A percentile compares a stretch with the other conserved stretches of the same genome.
Evolutionary conservation across 2,888 invertebrate genomes (phyloP).

Genomic region (Camponotus fellah): DNA sequence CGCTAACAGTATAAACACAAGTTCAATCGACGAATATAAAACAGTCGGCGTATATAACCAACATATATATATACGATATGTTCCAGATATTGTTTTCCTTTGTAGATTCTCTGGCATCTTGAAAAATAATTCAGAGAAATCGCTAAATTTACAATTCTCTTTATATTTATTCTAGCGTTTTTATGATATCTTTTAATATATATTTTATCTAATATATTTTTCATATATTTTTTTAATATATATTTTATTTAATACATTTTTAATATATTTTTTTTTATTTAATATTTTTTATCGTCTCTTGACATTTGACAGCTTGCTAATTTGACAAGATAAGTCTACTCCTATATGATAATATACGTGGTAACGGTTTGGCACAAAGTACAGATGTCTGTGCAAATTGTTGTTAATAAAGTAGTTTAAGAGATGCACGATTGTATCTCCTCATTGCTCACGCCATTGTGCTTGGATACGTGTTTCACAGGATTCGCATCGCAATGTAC

Average conservation of each 20-base stretch:
- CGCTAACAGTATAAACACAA: not conserved
- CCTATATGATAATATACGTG: not conserved
- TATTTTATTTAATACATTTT: not conserved
- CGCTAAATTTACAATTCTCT: not conserved
- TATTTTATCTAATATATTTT: not conserved
- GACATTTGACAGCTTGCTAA: not conserved
- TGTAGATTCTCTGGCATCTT: not conserved
- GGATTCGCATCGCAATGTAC: conserved; percentile 1
- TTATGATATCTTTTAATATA: not conserved
- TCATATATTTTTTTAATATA: not conserved
- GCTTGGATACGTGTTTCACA: conserved; percentile 9
- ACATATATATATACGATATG: not conserved
- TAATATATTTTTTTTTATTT: too few species aligned
- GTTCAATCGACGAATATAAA: not conserved
- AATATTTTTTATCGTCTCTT: not conserved
- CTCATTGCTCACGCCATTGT: conserved; percentile 17
- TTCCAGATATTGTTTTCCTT: not conserved
- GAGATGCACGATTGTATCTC: conserved; percentile 6
- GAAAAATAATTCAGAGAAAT: not conserved
- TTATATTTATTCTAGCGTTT: not conserved
- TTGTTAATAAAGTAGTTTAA: conserved; percentile 15
- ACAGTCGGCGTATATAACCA: not conserved
- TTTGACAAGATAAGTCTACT: not conserved
- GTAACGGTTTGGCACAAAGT: conserved; percentile 16
- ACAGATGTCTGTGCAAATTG: conserved; percentile 18